A percentile compares a stretch with the other conserved stretches of the same genome.
These are phyloP conservation scores for Baryphthengus martii DNA, from an alignment of 2,113 vertebrate species.

Conservation along the genomic window DNA sequence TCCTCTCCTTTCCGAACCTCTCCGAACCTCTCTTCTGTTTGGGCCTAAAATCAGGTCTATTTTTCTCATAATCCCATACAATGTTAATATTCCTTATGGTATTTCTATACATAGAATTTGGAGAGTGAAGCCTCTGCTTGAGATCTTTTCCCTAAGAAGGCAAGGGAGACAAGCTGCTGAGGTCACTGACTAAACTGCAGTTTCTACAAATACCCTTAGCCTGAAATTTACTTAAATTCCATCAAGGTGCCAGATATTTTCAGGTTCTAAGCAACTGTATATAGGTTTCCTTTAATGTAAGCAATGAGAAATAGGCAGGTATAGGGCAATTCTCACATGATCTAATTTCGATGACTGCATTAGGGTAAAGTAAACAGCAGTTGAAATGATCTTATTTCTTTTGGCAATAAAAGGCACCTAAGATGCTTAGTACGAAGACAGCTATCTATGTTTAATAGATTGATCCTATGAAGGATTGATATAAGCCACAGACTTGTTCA, in stretches of 20 bases:
- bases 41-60: background rate
- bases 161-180: background rate
- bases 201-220: background rate
- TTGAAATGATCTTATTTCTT: background rate
- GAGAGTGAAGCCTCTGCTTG: fast-evolving
- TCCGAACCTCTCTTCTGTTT: too few species aligned
- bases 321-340: background rate
- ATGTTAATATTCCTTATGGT: fast-evolving
- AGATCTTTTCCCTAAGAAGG: background rate
- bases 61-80: background rate
- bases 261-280: background rate
- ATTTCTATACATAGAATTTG: background rate
- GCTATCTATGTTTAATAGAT: background rate
- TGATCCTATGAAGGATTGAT: background rate
- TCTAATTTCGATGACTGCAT: background rate
- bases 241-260: background rate
- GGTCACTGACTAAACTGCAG: background rate
- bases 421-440: background rate
- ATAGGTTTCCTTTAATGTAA: background rate
- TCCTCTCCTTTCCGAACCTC: background rate
- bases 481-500: background rate
- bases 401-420: background rate
- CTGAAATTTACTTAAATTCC: background rate
- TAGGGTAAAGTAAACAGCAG: background rate
- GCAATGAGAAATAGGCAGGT: background rate